These are phyloP conservation scores for Pomacea canaliculata DNA, from an alignment of 2,888 invertebrate species.

Conservation along the genomic window DNA sequence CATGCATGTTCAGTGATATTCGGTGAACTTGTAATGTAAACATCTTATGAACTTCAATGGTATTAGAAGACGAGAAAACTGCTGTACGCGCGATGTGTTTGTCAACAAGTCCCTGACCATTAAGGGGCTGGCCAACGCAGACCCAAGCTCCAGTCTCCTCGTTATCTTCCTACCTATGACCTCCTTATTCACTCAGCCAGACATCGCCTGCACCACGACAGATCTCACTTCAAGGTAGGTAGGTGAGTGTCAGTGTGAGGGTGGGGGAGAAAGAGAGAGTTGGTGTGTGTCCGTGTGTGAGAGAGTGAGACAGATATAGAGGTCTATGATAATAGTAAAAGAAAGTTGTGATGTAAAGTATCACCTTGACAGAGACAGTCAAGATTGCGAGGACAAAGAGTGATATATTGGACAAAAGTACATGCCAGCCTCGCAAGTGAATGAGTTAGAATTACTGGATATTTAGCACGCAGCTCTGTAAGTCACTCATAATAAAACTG, in stretches of 20 bases:
- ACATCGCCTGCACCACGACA: constrained; percentile 8
- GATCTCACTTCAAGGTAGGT: constrained; percentile 9
- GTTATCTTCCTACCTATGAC: constrained; percentile 26
- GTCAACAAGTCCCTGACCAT: constrained; percentile 3
- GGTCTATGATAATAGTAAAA: not conserved
- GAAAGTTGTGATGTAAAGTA: not conserved
- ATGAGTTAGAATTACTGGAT: too few relatives aligned
- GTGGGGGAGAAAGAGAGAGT: not conserved
- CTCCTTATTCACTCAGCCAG: constrained; percentile 2
- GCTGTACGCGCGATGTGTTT: not conserved
- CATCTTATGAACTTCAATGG: too few relatives aligned
- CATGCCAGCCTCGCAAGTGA: too few relatives aligned
- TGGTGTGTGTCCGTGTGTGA: not conserved
- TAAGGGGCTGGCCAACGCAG: constrained; percentile 13
- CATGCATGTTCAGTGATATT: too few relatives aligned
- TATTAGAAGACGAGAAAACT: too few relatives aligned
- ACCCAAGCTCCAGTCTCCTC: constrained; percentile 7
- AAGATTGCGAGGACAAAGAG: too few relatives aligned
- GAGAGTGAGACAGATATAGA: not conserved
- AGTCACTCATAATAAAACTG: too few relatives aligned
- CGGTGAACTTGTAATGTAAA: too few relatives aligned
- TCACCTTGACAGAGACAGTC: too few relatives aligned
- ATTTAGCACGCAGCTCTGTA: too few relatives aligned
- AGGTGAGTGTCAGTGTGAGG: too few relatives aligned
- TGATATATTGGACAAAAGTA: too few relatives aligned